phyloP scores from a whole-genome alignment of 2,797 vertebrate genomes.

The Oryzias dopingdopingensis region DNA sequence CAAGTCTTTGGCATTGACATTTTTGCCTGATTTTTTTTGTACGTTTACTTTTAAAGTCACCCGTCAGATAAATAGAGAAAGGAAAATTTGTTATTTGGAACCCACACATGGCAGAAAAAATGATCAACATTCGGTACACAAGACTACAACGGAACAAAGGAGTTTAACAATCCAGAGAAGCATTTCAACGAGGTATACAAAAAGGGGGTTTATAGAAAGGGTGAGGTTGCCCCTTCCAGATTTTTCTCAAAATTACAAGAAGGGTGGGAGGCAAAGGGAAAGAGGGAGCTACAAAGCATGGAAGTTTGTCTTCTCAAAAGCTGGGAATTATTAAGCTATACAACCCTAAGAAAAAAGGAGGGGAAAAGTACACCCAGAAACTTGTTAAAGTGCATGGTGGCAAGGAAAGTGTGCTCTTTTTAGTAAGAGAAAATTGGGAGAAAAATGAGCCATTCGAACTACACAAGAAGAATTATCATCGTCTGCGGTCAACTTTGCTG shows the following conservation, averaged over 20 bases:
- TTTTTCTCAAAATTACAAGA: conserved; percentile 59
- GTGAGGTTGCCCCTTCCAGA: conserved; percentile 74
- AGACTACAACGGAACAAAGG: conserved; percentile 12
- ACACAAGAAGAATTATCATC: conserved; percentile 47
- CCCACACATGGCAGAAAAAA: too few relatives aligned
- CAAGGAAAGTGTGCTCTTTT: conserved; percentile 16
- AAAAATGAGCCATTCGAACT: conserved; percentile 47
- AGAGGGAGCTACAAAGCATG: conserved; percentile 17
- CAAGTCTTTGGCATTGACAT: conserved; percentile 10
- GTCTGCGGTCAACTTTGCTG: conserved; percentile 43
- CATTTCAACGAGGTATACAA: conserved; percentile 38
- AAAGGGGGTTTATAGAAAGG: conserved; percentile 56
- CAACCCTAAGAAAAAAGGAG: conserved; percentile 36
- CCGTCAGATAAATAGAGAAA: background rate
- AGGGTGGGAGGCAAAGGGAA: conserved; percentile 31
- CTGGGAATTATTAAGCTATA: conserved; percentile 56
- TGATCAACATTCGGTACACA: too few relatives aligned
- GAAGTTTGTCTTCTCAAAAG: conserved; percentile 43
- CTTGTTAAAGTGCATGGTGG: conserved; percentile 36
- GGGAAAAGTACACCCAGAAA: conserved; percentile 43
- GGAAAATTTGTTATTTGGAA: background rate
- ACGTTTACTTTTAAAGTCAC: background rate
- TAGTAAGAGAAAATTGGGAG: conserved; percentile 4
- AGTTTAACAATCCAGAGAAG: conserved; percentile 30
- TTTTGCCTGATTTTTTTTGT: conserved; percentile 28